Conservation (phyloP, 30 jellyfish, hydroid and myxozoan species). For the Calvadosia cruxmelitensis region DNA sequence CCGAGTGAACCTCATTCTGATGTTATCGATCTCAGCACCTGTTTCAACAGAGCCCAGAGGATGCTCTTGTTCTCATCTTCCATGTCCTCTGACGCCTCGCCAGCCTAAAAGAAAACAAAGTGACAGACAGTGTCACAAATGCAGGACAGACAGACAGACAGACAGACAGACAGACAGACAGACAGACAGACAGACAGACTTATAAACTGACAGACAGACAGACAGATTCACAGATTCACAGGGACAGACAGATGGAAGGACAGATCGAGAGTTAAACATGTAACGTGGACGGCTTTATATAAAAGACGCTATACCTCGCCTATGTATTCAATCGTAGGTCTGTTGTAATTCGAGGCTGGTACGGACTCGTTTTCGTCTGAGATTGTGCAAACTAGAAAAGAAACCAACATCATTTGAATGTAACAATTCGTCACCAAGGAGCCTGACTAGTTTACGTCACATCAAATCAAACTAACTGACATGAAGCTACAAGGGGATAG, state of each 20-base stretch:
- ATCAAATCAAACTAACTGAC: no score
- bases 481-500: no score
- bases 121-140: neutral
- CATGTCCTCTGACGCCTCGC: slow-evolving; percentile 94
- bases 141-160: no score
- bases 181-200: no score
- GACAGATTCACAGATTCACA: no score
- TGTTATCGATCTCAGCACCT: slow-evolving; percentile 21
- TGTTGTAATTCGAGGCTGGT: neutral
- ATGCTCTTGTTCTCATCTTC: slow-evolving; percentile 89
- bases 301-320: slow-evolving; percentile 1
- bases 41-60: slow-evolving; percentile 85
- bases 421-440: neutral
- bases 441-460: neutral
- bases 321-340: neutral
- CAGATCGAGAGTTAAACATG: no score
- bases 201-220: no score
- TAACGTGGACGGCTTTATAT: no score
- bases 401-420: neutral
- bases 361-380: neutral
- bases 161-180: no score
- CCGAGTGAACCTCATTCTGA: neutral
- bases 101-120: slow-evolving; percentile 36
- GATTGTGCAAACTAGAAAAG: neutral
- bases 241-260: no score